Conservation (phyloP, 2,888 invertebrate species). For the Agrochola lychnidis region DNA sequence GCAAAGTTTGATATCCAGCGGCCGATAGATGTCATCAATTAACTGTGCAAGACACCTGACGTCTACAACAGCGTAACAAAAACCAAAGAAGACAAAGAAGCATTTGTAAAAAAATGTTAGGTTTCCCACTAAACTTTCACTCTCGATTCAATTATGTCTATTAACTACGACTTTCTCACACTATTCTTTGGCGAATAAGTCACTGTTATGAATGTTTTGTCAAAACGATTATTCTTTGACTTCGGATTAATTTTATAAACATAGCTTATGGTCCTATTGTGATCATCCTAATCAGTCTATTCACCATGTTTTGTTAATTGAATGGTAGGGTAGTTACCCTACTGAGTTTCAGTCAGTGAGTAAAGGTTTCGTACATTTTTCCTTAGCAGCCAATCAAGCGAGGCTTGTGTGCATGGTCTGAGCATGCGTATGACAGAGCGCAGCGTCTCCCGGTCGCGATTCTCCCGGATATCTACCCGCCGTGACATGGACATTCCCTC, state of each 20-base stretch:
- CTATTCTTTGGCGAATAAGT: slow-evolving; percentile 68
- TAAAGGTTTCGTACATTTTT: slow-evolving; percentile 6
- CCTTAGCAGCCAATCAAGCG: slow-evolving; percentile 71
- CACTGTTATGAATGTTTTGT: slow-evolving; percentile 44
- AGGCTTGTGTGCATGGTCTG: slow-evolving; percentile 81
- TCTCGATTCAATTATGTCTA: slow-evolving; percentile 79
- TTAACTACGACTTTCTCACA: slow-evolving; percentile 82
- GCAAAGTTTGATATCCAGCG: not conserved
- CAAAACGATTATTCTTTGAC: slow-evolving; percentile 16
- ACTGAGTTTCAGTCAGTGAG: not conserved
- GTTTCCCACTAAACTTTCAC: slow-evolving; percentile 83
- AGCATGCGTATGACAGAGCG: slow-evolving; percentile 84
- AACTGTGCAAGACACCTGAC: slow-evolving; percentile 35
- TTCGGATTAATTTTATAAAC: slow-evolving; percentile 1
- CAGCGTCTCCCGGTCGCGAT: slow-evolving; percentile 78
- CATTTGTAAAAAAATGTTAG: slow-evolving; percentile 68
- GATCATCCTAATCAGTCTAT: not conserved
- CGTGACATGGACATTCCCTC: slow-evolving; percentile 88
- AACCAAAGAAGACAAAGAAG: slow-evolving; percentile 70
- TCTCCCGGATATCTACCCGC: slow-evolving; percentile 84
- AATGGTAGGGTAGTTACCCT: not conserved
- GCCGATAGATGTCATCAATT: slow-evolving; percentile 2
- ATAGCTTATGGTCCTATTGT: not conserved
- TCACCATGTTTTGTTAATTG: slow-evolving; percentile 1
- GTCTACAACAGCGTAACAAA: slow-evolving; percentile 56